Percentiles rank a stretch among this genome's conserved stretches.
These are phyloP conservation scores for Mustela lutreola DNA, from an alignment of 2,113 vertebrate species.

Conservation along the genomic window DNA sequence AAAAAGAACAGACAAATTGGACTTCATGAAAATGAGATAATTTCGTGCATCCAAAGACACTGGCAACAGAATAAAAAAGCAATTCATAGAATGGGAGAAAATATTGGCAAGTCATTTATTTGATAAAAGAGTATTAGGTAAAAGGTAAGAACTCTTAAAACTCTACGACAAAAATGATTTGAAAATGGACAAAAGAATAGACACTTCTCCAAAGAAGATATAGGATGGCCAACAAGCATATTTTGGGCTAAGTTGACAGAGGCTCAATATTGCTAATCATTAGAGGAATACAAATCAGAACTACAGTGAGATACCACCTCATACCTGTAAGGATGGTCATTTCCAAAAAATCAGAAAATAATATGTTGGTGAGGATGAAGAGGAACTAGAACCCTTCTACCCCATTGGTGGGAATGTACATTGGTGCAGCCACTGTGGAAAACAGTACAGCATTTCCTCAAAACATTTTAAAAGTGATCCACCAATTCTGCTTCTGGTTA, in stretches of 20 bases:
- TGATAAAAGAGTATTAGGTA: background rate
- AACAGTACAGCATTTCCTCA: background rate
- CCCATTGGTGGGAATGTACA: background rate
- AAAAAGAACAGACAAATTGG: background rate
- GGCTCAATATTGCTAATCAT: background rate
- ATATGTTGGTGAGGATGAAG: background rate
- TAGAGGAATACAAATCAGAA: background rate
- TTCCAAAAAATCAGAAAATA: background rate
- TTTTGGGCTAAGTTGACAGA: background rate
- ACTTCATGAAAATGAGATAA: background rate
- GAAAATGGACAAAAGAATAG: background rate
- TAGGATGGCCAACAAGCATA: background rate
- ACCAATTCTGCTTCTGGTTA: background rate
- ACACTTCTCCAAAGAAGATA: background rate
- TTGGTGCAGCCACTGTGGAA: background rate
- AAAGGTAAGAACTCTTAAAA: background rate
- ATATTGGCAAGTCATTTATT: background rate
- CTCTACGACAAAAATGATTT: background rate
- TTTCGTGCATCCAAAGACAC: background rate
- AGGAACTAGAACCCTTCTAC: background rate
- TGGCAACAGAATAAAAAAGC: background rate
- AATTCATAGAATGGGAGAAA: background rate
- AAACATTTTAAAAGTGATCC: background rate
- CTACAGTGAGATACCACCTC: background rate
- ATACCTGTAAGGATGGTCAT: background rate